Percentiles rank a stretch among this genome's conserved stretches.
Conservation (phyloP, 2,797 vertebrate species). For the Typhlichthys subterraneus region DNA sequence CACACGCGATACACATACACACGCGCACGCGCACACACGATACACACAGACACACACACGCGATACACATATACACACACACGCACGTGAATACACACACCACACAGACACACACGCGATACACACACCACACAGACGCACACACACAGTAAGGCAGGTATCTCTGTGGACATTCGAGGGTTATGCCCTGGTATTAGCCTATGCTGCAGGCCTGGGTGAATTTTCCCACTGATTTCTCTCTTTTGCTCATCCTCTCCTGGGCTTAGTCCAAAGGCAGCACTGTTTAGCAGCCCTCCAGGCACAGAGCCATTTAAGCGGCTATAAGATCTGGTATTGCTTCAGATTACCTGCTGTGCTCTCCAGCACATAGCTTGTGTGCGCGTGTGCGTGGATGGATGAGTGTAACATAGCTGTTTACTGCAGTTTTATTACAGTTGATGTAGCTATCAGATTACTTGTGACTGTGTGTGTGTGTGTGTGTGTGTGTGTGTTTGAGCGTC, state of each 20-base stretch:
- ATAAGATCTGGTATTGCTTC: conserved; percentile 76
- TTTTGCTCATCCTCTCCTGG: conserved; percentile 62
- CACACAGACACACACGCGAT: conserved; percentile 26
- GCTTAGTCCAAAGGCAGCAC: conserved; percentile 74
- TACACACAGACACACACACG: too few relatives aligned
- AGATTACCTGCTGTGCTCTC: conserved; percentile 75
- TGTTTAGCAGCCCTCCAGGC: conserved; percentile 79
- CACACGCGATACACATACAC: conserved; percentile 18
- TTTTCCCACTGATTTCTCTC: conserved; percentile 69
- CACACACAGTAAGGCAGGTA: conserved; percentile 50
- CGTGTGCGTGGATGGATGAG: conserved; percentile 19
- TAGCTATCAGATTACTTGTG: not conserved
- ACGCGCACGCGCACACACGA: too few relatives aligned
- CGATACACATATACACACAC: conserved; percentile 3
- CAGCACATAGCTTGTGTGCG: conserved; percentile 38
- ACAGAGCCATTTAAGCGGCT: conserved; percentile 76
- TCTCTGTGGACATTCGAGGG: conserved; percentile 71
- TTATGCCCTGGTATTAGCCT: conserved; percentile 75
- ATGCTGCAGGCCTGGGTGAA: conserved; percentile 83
- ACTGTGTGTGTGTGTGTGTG: conserved; percentile 15
- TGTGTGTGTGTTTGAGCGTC: conserved; percentile 6
- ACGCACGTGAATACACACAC: conserved; percentile 4
- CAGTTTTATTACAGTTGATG: too few relatives aligned
- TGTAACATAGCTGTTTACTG: not conserved
- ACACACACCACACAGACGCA: conserved; percentile 23